phyloP scores from a whole-genome alignment of 2,888 invertebrate species.

The Himalopsyche tibetana region DNA sequence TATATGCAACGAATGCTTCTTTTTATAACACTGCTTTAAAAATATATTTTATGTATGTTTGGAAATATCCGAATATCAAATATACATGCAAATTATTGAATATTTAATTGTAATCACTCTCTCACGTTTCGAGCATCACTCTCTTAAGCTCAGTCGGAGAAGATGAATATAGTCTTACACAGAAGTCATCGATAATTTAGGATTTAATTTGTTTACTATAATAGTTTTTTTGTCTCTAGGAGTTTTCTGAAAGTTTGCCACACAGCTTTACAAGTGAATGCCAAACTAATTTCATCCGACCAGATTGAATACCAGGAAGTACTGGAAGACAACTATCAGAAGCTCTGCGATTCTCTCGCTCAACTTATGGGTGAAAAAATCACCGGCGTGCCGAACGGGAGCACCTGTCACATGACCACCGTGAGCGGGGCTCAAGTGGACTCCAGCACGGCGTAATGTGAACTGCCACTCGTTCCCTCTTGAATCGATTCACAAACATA shows the following conservation, averaged over 20 bases:
- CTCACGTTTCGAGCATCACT: no score
- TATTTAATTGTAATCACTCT: no score
- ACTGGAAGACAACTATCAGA: conserved; percentile 89
- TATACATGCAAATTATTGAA: no score
- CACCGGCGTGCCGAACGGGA: conserved; percentile 83
- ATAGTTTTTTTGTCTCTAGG: conserved; percentile 74
- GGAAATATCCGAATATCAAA: no score
- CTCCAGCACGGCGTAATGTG: conserved; percentile 85
- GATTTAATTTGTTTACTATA: neutral
- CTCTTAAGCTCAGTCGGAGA: no score
- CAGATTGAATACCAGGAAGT: conserved; percentile 96
- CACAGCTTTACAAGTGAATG: conserved; percentile 92
- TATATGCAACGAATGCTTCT: no score
- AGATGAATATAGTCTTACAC: no score
- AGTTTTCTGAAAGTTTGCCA: conserved; percentile 94
- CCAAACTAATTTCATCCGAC: conserved; percentile 90
- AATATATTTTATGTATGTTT: no score
- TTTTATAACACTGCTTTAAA: no score
- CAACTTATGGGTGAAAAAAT: conserved; percentile 85
- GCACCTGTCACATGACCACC: conserved; percentile 85
- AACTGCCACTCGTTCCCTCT: neutral
- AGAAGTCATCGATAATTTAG: neutral
- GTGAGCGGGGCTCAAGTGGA: conserved; percentile 88
- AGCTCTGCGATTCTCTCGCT: conserved; percentile 87
- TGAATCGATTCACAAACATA: neutral